phyloP scores from a whole-genome alignment of 2,797 vertebrate species.

The Cossypha heuglini region DNA sequence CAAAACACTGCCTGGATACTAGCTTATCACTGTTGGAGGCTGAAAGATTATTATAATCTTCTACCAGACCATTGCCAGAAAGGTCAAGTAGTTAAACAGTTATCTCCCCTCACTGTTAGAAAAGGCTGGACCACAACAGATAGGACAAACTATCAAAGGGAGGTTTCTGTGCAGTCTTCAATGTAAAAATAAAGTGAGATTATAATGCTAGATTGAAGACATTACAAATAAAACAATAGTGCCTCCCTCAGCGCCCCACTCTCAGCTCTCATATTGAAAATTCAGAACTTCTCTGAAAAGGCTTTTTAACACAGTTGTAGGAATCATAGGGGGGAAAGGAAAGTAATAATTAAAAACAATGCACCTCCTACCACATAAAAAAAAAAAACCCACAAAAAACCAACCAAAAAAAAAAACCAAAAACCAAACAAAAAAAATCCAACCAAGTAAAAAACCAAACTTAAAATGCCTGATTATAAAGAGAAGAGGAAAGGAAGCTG shows the following conservation, averaged over 20 bases:
- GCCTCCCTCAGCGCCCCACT: background rate
- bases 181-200: background rate
- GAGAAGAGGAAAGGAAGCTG: background rate
- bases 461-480: background rate
- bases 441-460: too few relatives aligned
- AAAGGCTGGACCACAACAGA: constrained; percentile 16
- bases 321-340: rapidly evolving
- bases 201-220: background rate
- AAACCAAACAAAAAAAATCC: background rate
- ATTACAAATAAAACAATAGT: background rate
- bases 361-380: background rate
- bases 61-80: constrained; percentile 32
- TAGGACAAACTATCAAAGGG: background rate
- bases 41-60: constrained; percentile 62
- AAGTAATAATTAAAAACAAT: background rate
- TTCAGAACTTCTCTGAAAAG: background rate
- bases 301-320: background rate
- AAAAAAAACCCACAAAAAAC: background rate
- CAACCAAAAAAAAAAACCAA: too few relatives aligned
- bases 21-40: constrained; percentile 45
- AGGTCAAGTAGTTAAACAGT: constrained; percentile 54
- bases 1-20: background rate
- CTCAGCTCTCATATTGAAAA: too few relatives aligned
- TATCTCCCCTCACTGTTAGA: background rate
- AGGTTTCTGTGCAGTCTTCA: background rate